These are phyloP conservation scores for Cyanoderma ruficeps DNA, from an alignment of 2,113 vertebrate genomes.

Conservation along the genomic window DNA sequence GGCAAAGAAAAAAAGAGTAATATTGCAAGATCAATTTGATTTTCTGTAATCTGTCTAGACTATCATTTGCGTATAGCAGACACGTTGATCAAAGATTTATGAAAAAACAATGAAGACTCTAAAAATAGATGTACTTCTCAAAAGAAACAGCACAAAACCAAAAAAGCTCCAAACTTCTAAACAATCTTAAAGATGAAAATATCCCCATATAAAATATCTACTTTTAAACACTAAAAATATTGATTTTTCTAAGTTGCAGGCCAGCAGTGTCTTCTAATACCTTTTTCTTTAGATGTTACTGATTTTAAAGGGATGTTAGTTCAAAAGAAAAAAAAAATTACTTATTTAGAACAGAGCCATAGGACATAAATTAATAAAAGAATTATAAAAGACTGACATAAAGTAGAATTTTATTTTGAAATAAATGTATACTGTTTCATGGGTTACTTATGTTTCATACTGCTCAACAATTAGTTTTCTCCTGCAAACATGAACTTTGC, in stretches of 20 bases:
- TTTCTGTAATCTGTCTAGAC: neutral
- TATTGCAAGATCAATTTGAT: neutral
- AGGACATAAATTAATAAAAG: neutral
- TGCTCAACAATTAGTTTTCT: neutral
- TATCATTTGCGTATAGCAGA: neutral
- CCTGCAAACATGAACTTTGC: neutral
- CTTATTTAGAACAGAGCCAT: neutral
- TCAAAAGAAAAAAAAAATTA: neutral
- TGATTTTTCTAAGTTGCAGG: neutral
- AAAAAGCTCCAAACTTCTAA: neutral
- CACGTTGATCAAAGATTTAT: constrained; percentile 8
- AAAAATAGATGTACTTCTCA: neutral
- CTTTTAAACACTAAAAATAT: neutral
- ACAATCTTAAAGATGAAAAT: neutral
- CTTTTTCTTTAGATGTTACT: neutral
- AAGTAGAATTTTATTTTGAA: neutral
- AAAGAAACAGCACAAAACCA: neutral
- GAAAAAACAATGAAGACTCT: neutral
- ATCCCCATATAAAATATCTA: neutral
- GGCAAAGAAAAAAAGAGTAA: neutral
- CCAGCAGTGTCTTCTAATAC: neutral
- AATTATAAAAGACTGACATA: neutral
- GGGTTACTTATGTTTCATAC: neutral
- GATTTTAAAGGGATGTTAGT: neutral
- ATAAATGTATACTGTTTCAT: neutral